phyloP scores from a whole-genome alignment of 2,797 vertebrate genomes.

The Pithecia hirsuta region DNA sequence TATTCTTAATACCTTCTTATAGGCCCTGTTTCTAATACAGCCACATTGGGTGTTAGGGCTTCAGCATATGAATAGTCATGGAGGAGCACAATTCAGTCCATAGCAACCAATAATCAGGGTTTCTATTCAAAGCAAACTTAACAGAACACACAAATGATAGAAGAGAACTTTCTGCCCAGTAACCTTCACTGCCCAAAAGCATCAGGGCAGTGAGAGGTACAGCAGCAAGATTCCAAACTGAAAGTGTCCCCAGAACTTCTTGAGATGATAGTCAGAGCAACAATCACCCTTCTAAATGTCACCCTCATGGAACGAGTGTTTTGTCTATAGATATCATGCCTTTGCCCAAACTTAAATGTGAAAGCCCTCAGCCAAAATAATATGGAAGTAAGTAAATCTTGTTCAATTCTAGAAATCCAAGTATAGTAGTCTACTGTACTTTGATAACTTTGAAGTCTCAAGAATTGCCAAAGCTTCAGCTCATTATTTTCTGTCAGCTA shows the following conservation, averaged over 20 bases:
- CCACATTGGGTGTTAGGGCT: rapidly evolving
- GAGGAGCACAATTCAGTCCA: background rate
- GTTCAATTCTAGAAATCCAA: background rate
- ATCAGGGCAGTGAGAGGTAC: rapidly evolving
- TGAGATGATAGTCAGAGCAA: background rate
- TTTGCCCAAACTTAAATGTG: background rate
- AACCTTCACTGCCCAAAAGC: background rate
- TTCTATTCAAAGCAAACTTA: background rate
- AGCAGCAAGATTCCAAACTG: background rate
- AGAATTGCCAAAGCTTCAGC: background rate
- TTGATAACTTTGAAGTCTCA: background rate
- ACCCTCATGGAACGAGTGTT: rapidly evolving
- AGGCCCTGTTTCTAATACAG: background rate
- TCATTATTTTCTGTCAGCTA: background rate
- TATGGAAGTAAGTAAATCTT: background rate
- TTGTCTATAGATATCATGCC: background rate
- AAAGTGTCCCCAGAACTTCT: rapidly evolving
- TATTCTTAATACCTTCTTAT: background rate
- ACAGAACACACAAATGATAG: background rate
- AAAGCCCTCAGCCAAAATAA: background rate
- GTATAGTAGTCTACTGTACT: background rate
- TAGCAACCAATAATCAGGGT: background rate
- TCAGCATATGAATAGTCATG: background rate
- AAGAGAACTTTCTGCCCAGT: background rate
- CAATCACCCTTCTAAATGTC: background rate